Evolutionary conservation across 2,888 invertebrate genomes (phyloP), one percentile per base, ranked within the genome.

Genomic region (Pyrochroa serraticornis): DNA sequence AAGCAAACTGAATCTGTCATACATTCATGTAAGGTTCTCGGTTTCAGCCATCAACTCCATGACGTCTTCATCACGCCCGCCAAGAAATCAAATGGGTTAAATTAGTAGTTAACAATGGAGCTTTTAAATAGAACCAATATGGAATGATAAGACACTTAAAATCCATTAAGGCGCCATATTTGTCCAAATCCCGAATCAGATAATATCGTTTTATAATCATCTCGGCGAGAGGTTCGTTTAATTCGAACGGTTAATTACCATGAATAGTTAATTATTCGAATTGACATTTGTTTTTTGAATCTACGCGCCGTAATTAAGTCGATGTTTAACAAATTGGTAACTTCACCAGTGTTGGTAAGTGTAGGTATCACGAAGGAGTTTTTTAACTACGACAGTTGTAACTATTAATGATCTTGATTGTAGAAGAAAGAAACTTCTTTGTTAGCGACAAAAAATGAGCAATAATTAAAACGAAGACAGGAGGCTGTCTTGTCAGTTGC

Each of bases 101-200:
- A 57, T 51, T 51, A 57, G 50, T 35, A 9, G 45, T 42, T 57
- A 50, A 57, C 57, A 57, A 57, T 57, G 47, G 45, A 41, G 57
- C 51, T 57, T 51, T 57, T 51, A 57, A 50, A 51, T 42, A 45
- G 41, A 50, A 57, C 51, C 51, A 57, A 49, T 57, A 57, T 45
- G 46, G 47, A 32, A 51, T 57, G 57, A 57, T 57, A 57, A 41
- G 51, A 42, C 48, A 12, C 22, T 37, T 56, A 45, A 51, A 51
- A 57, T 57, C 57, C 57, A 57, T 57, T 57, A 57, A 49, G 39
- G 42, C 50, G 45, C 50, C 50, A 56, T 56, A 56, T 50, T 56
- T 49, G 57, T 51, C 37, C 7, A 31, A 42, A 42, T 42, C 42
- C 32, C 46, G 38, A 35, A 45, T 50, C 39, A 31, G 51, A 13